Evolutionary conservation across 2,797 vertebrate genomes (phyloP), one percentile per base, ranked within the genome.

Genomic region (Schizopygopsis malacanthus): DNA sequence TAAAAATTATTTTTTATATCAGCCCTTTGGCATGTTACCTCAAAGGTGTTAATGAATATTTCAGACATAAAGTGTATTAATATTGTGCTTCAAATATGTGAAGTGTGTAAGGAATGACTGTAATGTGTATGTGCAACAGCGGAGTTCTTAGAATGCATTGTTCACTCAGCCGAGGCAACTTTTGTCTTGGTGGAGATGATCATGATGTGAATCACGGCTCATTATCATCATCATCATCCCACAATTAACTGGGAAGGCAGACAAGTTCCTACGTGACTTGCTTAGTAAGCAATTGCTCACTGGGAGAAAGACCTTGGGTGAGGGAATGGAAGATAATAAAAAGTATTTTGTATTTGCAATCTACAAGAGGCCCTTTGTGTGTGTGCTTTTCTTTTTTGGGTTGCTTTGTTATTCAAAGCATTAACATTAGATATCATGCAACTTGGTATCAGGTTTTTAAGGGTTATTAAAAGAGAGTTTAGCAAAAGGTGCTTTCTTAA

Each of bases 201-300:
- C 37, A 25, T 20, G 5, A 20, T 39, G 12, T 8, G 25, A 82
- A 59, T 61, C 10, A 43, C 4, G 7, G 20, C 25, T 81, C 28
- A 47, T 73, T 28, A 39, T 81, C 18, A 20, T 22, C 3, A 16
- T 52, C 45, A 81, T 39, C 47, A 33, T 33, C 28, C 15, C 22
- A n/a, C 59, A 67, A 81, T 81, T 72, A 72, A 28, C 37, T 9
- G 45, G 65, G 33, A 81, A 82, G 39, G n/a, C 81, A 39, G 20
- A 43, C 18, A 39, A 52, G 50, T 70, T 72, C 16, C 25, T 45
- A 59, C 8, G 50, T 82, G 69, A 59, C n/a, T 39, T 61, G 39
- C 43, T 61, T 82, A 2, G 50, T 43, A 72, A 59, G n/a, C n/a
- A 59, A 33, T 65, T 65, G 41, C 11, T 75, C 41, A 75, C 20